A percentile compares a stretch with the other conserved stretches of the same genome.
These are phyloP conservation scores for Theocolax elegans DNA, from an alignment of 1,140 invertebrate species.

Conservation along the genomic window DNA sequence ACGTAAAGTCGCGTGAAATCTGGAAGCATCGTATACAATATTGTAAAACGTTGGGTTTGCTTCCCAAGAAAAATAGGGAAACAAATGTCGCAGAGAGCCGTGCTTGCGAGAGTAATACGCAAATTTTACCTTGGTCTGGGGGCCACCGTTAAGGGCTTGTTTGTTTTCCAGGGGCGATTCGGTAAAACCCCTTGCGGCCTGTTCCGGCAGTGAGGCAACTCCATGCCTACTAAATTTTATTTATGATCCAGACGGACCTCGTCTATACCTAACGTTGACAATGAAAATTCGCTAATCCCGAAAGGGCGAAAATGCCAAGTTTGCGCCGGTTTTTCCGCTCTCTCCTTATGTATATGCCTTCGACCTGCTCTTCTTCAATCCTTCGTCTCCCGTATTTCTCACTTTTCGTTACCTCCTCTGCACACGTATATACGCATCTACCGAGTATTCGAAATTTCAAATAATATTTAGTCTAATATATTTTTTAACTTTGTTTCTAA, in stretches of 20 bases:
- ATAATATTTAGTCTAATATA: too few relatives aligned
- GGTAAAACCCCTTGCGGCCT: constrained; percentile 23
- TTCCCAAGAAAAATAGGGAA: constrained; percentile 9
- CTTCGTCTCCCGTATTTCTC: background rate
- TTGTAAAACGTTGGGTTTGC: too few relatives aligned
- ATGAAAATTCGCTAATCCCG: constrained; percentile 20
- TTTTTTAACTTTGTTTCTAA: too few relatives aligned
- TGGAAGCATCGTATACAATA: too few relatives aligned
- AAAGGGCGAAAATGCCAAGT: constrained; percentile 6
- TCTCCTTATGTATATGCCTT: background rate
- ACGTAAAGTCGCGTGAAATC: too few relatives aligned
- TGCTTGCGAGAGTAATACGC: constrained; percentile 9
- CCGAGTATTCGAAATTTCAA: too few relatives aligned
- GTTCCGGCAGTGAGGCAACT: too few relatives aligned
- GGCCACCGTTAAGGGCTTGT: background rate
- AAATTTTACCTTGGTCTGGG: background rate
- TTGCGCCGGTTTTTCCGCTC: background rate
- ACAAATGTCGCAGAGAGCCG: constrained; percentile 1
- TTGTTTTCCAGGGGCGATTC: constrained; percentile 9
- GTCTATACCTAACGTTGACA: constrained; percentile 21
- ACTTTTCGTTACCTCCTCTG: too few relatives aligned
- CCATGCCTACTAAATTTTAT: too few relatives aligned
- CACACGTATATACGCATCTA: too few relatives aligned
- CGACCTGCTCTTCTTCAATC: too few relatives aligned
- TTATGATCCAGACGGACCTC: too few relatives aligned